Percentiles rank a stretch among this genome's conserved stretches.
These are phyloP conservation scores for Sciurus niger DNA, from an alignment of 2,113 vertebrate genomes.

Conservation along the genomic window DNA sequence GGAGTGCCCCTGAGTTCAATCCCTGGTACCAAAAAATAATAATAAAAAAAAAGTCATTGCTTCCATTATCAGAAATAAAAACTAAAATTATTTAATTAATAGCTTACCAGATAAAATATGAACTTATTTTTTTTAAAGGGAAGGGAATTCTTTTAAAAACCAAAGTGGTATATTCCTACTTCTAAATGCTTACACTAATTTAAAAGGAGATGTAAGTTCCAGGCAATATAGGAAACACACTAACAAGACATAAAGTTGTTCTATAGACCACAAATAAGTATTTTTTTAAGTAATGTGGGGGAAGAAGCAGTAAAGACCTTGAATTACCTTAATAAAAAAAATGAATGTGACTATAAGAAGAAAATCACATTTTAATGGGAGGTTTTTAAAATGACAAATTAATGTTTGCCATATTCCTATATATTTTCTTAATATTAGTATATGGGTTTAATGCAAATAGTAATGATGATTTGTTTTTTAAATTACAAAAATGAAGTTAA, in stretches of 20 bases:
- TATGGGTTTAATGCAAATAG: conserved; percentile 29
- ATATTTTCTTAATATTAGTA: conserved; percentile 6
- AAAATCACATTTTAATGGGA: conserved; percentile 18
- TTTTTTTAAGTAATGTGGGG: background rate
- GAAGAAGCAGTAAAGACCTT: conserved; percentile 4
- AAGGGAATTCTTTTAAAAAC: conserved; percentile 47
- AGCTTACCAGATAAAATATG: conserved; percentile 35
- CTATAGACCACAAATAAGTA: background rate
- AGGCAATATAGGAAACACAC: background rate
- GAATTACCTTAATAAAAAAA: conserved; percentile 22
- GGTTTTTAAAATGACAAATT: conserved; percentile 4
- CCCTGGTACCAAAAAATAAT: too few species aligned
- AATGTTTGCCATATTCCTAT: background rate
- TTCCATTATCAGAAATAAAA: background rate
- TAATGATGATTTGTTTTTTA: conserved; percentile 49
- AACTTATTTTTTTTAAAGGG: conserved; percentile 39
- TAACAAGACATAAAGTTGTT: conserved; percentile 27
- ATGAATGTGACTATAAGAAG: conserved; percentile 9
- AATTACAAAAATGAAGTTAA: conserved; percentile 47
- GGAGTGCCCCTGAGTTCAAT: too few species aligned
- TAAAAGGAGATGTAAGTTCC: background rate
- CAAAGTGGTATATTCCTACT: background rate
- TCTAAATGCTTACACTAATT: conserved; percentile 22
- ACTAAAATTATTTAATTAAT: conserved; percentile 1
- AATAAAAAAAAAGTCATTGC: too few species aligned